Evolutionary conservation across 2,888 invertebrate genomes (phyloP), one percentile per base, ranked within the genome.

Genomic region (Pristionchus exspectatus): DNA sequence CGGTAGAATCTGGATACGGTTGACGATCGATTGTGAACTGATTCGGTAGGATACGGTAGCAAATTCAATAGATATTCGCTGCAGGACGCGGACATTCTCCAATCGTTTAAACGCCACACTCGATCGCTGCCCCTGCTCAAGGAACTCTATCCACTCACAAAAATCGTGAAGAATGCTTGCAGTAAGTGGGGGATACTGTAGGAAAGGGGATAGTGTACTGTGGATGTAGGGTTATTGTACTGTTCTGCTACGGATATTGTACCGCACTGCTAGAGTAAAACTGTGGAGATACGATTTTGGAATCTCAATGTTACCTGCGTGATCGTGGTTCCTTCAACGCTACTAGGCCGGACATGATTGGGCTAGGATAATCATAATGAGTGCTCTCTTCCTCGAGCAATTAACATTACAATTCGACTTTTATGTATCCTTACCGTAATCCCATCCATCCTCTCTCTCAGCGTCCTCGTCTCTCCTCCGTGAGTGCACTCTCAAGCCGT

Each of bases 401-500:
- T 44, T 44, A 9, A 44, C 44, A 44, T 44, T 9, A 44, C 44
- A 44, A 44, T 44, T 72, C 27, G n/a, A 7, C 27, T 16, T 30
- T n/a, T n/a, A n/a, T n/a, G 38, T 50, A 9, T 50, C 10, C 44
- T 9, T 50, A 38, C 33, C 44, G 44, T 33, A 77, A 74, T 38
- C 33, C 30, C 24, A 59, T n/a, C 44, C 44, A 59, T 21, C 56
- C 30, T 85, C 33, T 5, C 66, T 16, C 2, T n/a, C 66, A 86
- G 86, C 27, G 5, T 27, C 38, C 38, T 66, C 63, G 1, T 50
- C 66, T 16, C 44, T 38, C 38, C 27, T 86, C n/a, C 86, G 86
- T 66, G 86, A 66, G 66, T 63, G 63, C 44, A 86, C 86, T n/a
- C 86, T 86, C 66, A 21, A 63, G 21, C 86, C 86, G 24, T 66